phyloP scores from a whole-genome alignment of 1,140 invertebrate genomes.

The Diorhabda elongata region DNA sequence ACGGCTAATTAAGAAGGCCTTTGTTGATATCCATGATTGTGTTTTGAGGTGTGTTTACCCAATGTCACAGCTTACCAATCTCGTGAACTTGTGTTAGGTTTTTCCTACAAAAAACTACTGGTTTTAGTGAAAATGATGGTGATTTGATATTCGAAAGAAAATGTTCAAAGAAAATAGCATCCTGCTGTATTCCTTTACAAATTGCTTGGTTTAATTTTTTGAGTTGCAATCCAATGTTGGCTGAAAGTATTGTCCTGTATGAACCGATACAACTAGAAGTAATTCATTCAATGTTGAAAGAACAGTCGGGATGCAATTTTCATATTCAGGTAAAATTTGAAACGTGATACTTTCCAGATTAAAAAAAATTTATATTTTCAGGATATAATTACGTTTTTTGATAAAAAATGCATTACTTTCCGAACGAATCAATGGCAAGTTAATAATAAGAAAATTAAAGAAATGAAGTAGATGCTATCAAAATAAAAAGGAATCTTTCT shows the following conservation, averaged over 20 bases:
- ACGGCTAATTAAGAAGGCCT: too few relatives aligned
- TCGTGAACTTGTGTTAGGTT: too few relatives aligned
- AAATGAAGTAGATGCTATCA: background rate
- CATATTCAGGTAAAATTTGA: constrained; percentile 52
- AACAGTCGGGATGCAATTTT: constrained; percentile 50
- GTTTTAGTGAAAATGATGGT: constrained; percentile 46
- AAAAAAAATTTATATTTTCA: constrained; percentile 38
- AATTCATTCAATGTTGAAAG: constrained; percentile 51
- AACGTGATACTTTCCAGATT: background rate
- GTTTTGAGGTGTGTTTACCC: too few relatives aligned
- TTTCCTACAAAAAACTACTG: too few relatives aligned
- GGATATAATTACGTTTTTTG: constrained; percentile 55
- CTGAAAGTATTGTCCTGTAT: constrained; percentile 53
- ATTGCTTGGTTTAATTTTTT: constrained; percentile 57
- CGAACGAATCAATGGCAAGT: constrained; percentile 45
- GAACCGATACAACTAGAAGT: constrained; percentile 55
- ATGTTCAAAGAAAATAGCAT: constrained; percentile 35
- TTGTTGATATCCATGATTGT: too few relatives aligned
- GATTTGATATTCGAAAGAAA: constrained; percentile 44
- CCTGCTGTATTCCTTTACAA: constrained; percentile 53
- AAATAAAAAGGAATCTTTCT: too few relatives aligned
- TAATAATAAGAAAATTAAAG: constrained; percentile 12
- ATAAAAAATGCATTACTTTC: constrained; percentile 56
- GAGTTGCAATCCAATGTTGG: constrained; percentile 45
- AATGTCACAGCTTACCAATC: too few relatives aligned